Percentiles rank a stretch among this genome's conserved stretches.
phyloP scores from a whole-genome alignment of 2,797 vertebrate species.

The Pseudochirops corinnae region DNA sequence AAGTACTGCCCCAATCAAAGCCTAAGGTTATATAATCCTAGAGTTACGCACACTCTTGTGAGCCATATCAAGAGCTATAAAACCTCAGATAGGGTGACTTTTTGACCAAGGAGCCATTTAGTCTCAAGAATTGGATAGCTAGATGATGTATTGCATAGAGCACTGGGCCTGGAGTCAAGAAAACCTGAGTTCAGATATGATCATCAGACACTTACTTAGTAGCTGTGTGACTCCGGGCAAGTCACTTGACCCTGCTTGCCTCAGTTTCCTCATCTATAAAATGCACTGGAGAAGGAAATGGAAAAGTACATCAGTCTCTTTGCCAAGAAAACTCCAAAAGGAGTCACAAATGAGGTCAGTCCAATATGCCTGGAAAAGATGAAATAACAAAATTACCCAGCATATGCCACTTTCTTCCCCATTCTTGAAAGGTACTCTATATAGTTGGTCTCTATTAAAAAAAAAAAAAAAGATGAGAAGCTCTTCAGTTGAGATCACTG shows the following conservation, averaged over 20 bases:
- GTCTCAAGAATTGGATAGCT: too few species aligned
- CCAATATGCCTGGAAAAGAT: background rate
- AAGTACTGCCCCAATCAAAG: background rate
- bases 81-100: background rate
- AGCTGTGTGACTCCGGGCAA: background rate
- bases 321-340: background rate
- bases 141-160: background rate
- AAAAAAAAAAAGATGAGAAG: background rate
- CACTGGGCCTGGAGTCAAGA: background rate
- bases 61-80: background rate
- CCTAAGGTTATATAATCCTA: background rate
- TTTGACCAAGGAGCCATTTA: background rate
- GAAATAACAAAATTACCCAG: background rate
- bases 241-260: background rate
- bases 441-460: background rate
- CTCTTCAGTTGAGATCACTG: background rate
- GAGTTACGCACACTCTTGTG: background rate
- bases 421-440: background rate
- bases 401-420: background rate
- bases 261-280: background rate
- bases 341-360: background rate
- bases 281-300: background rate
- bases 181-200: background rate
- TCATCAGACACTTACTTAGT: background rate
- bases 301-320: background rate